phyloP scores from a whole-genome alignment of 2,888 invertebrate species.

The Vannuccia rotundouncinata region DNA sequence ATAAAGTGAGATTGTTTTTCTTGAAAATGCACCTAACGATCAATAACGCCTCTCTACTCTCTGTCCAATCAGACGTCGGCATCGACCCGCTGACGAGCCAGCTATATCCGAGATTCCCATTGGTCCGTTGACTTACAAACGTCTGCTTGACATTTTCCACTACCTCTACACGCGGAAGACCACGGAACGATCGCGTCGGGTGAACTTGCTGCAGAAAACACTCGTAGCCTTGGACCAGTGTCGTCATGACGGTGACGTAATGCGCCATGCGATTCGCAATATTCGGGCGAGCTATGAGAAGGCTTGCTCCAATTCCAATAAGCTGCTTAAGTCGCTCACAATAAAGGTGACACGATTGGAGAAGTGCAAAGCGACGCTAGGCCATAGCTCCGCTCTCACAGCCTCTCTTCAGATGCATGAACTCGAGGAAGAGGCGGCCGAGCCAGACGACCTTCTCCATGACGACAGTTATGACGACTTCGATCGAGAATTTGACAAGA shows the following conservation, averaged over 20 bases:
- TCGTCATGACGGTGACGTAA: constrained; percentile 50
- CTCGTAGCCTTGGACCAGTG: constrained; percentile 54
- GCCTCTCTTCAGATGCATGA: constrained; percentile 55
- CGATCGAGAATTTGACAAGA: constrained; percentile 55
- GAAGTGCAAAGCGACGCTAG: constrained; percentile 43
- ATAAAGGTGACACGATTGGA: constrained; percentile 50
- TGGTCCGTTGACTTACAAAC: constrained; percentile 51
- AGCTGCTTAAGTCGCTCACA: constrained; percentile 48
- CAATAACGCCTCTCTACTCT: not conserved
- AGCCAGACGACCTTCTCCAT: constrained; percentile 28
- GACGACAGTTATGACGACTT: constrained; percentile 55
- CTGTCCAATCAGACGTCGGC: constrained; percentile 39
- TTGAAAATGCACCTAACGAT: not conserved
- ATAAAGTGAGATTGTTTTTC: constrained; percentile 47
- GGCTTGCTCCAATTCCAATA: constrained; percentile 47
- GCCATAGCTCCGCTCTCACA: constrained; percentile 50
- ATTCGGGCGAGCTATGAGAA: constrained; percentile 49
- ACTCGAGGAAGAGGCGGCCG: constrained; percentile 41
- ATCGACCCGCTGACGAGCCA: constrained; percentile 44
- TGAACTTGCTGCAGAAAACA: constrained; percentile 52
- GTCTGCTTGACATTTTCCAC: constrained; percentile 53
- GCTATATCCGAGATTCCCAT: constrained; percentile 47
- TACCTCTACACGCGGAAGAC: constrained; percentile 50
- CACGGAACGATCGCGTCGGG: constrained; percentile 48
- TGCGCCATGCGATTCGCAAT: constrained; percentile 52